A percentile compares a stretch with the other conserved stretches of the same genome.
phyloP scores from a whole-genome alignment of 2,888 invertebrate species.

The Mythimna pallens region DNA sequence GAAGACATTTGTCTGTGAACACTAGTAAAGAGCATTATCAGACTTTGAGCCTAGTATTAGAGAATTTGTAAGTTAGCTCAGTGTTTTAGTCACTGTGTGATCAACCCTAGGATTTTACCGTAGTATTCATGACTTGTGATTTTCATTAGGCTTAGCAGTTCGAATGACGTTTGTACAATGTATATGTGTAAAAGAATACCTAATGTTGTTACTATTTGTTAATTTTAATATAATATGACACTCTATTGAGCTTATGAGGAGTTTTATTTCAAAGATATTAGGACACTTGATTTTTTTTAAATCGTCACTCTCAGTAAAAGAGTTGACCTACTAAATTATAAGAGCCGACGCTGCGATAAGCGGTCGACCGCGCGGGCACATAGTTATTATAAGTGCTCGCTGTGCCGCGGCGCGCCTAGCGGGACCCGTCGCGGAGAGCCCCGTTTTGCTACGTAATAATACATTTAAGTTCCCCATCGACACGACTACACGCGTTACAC shows the following conservation, averaged over 20 bases:
- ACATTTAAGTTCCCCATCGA: too few relatives aligned
- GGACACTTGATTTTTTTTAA: neutral
- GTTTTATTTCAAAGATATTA: slow-evolving; percentile 44
- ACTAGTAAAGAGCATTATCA: slow-evolving; percentile 9
- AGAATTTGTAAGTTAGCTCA: slow-evolving; percentile 66
- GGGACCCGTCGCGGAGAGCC: too few relatives aligned
- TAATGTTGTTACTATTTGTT: slow-evolving; percentile 70
- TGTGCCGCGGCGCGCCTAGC: too few relatives aligned
- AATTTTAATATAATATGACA: slow-evolving; percentile 72
- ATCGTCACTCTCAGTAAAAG: neutral
- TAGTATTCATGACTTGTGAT: slow-evolving; percentile 62
- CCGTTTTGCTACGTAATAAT: too few relatives aligned
- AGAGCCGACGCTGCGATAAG: too few relatives aligned
- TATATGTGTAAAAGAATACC: slow-evolving; percentile 70
- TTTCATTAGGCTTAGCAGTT: slow-evolving; percentile 55
- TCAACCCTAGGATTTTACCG: slow-evolving; percentile 47
- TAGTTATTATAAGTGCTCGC: too few relatives aligned
- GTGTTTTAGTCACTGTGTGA: slow-evolving; percentile 61
- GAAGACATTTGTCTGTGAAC: slow-evolving; percentile 51
- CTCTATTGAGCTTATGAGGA: slow-evolving; percentile 72
- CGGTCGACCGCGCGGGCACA: too few relatives aligned
- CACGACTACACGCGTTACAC: too few relatives aligned
- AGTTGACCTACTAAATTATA: neutral
- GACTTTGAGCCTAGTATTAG: slow-evolving; percentile 51
- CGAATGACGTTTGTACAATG: slow-evolving; percentile 71